phyloP scores from a whole-genome alignment of 2,888 invertebrate species.

The Aspidapion aeneum region DNA sequence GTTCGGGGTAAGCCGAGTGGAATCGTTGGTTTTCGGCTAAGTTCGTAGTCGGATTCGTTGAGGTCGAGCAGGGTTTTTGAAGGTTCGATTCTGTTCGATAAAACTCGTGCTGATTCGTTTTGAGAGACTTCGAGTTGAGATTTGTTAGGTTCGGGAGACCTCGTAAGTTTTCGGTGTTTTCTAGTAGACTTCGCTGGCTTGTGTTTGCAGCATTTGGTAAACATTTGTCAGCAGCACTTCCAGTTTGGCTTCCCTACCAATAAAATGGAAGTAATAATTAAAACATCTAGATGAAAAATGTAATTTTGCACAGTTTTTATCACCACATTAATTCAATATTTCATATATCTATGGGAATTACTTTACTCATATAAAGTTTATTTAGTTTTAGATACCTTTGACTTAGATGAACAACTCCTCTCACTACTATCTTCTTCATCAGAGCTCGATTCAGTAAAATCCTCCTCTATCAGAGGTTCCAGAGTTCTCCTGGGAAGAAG shows the following conservation, averaged over 20 bases:
- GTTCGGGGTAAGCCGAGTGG: neutral
- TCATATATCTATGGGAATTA: no score
- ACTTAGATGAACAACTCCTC: neutral
- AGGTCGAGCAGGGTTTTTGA: no score
- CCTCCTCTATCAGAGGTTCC: constrained; percentile 82
- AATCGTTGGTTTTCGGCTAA: no score
- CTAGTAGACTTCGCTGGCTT: neutral
- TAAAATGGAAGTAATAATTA: neutral
- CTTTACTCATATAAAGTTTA: no score
- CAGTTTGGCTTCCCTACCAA: constrained; percentile 33
- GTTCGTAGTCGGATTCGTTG: no score
- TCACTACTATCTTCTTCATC: constrained; percentile 22
- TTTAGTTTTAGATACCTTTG: neutral
- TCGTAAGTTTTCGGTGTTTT: neutral
- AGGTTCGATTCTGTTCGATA: no score
- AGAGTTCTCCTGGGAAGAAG: constrained; percentile 70
- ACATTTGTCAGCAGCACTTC: constrained; percentile 54
- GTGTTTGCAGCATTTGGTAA: constrained; percentile 44
- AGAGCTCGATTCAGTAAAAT: constrained; percentile 65
- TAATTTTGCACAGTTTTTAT: no score
- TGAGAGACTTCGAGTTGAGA: neutral
- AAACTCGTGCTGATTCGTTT: no score
- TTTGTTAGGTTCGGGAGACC: neutral
- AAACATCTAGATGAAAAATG: neutral
- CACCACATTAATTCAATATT: no score